These are phyloP conservation scores for Danaus plexippus DNA, from an alignment of 1,140 invertebrate genomes.

Conservation along the genomic window DNA sequence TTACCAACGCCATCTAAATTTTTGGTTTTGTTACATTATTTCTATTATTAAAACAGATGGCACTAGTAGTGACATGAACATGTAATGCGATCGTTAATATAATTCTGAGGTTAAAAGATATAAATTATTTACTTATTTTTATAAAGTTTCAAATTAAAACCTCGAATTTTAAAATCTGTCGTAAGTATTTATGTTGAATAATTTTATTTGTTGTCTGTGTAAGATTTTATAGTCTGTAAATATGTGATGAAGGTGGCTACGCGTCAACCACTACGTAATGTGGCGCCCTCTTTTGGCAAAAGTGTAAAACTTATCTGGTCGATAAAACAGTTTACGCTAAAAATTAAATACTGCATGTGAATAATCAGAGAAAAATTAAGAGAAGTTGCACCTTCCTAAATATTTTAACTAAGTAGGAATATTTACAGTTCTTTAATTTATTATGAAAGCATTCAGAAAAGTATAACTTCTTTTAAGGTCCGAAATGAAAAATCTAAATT, in stretches of 20 bases:
- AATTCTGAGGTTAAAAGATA: background rate
- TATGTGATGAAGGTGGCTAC: conserved; percentile 11
- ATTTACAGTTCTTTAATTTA: too few relatives aligned
- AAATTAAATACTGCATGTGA: too few relatives aligned
- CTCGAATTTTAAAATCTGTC: background rate
- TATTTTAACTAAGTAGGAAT: too few relatives aligned
- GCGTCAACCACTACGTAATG: conserved; percentile 18
- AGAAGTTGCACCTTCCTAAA: too few relatives aligned
- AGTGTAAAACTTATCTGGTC: background rate
- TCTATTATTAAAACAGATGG: too few relatives aligned
- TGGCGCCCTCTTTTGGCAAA: conserved; percentile 25
- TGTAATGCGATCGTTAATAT: too few relatives aligned
- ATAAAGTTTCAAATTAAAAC: background rate
- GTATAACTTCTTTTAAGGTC: too few relatives aligned
- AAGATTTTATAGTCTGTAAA: conserved; percentile 5
- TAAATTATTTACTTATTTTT: background rate
- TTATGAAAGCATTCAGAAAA: too few relatives aligned
- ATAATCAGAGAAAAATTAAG: too few relatives aligned
- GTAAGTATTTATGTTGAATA: background rate
- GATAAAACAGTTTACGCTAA: conserved; percentile 28
- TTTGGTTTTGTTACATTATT: too few relatives aligned
- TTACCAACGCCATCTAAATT: too few relatives aligned
- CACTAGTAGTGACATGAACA: too few relatives aligned
- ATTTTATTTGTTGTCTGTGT: background rate
- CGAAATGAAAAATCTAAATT: conserved; percentile 22